These are phyloP conservation scores for Brienomyrus brachyistius DNA, from an alignment of 2,113 vertebrate genomes.

Conservation along the genomic window DNA sequence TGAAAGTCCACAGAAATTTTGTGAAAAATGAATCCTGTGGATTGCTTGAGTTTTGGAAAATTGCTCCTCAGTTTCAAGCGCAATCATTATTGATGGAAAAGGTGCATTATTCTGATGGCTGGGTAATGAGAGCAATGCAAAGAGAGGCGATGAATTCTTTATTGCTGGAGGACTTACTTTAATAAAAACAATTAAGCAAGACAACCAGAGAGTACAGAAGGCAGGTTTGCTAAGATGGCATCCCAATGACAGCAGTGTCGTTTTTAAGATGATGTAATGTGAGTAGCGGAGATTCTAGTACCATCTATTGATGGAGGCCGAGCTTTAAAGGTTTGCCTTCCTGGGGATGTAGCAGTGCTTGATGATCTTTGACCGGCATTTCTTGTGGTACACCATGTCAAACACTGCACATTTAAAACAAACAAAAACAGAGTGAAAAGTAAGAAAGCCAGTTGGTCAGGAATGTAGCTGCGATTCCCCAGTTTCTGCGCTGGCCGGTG, in stretches of 20 bases:
- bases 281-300: too few relatives aligned
- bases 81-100: neutral
- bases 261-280: neutral
- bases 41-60: too few relatives aligned
- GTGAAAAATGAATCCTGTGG: neutral
- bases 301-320: neutral
- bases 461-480: neutral
- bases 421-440: too few relatives aligned
- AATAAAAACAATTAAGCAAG: neutral
- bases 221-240: too few relatives aligned
- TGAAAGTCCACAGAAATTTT: neutral
- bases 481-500: neutral
- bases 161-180: neutral
- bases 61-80: neutral
- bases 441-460: neutral
- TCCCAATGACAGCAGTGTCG: neutral
- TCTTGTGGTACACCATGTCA: slow-evolving; percentile 91
- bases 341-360: slow-evolving; percentile 59
- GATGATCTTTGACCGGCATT: slow-evolving; percentile 79
- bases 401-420: slow-evolving; percentile 61
- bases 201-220: neutral
- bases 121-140: neutral
- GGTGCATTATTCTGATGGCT: neutral
- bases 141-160: neutral
- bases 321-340: slow-evolving; percentile 57